phyloP scores from a whole-genome alignment of 2,888 invertebrate species.

The Yponomeuta sedellus region DNA sequence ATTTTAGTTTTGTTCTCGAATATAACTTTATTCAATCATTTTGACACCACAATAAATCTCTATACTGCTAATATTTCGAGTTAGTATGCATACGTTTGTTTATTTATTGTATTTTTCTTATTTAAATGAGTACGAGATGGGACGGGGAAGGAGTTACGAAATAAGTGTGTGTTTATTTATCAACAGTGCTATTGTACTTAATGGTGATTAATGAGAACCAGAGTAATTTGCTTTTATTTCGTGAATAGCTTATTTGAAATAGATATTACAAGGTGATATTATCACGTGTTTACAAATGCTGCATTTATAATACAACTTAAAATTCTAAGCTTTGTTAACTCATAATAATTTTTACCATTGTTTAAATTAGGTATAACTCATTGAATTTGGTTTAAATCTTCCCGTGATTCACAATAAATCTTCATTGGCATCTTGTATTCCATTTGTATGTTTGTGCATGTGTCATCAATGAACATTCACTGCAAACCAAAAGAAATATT shows the following conservation, averaged over 20 bases:
- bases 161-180: too few relatives aligned
- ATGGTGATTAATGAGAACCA: background rate
- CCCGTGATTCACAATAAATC: background rate
- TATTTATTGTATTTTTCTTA: background rate
- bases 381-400: background rate
- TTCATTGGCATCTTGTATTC: background rate
- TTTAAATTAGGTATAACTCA: background rate
- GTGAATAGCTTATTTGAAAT: background rate
- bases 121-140: background rate
- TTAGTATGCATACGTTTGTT: background rate
- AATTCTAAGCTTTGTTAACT: background rate
- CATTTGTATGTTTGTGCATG: too few relatives aligned
- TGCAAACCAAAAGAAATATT: background rate
- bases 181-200: background rate
- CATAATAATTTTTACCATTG: background rate
- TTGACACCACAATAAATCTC: background rate
- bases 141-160: too few relatives aligned
- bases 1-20: background rate
- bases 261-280: background rate
- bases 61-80: background rate
- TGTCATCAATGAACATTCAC: background rate
- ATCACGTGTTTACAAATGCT: background rate
- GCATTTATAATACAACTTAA: background rate
- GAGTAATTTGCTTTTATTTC: background rate
- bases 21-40: background rate